Percentiles rank a stretch among this genome's conserved stretches.
These are phyloP conservation scores for Psix sp. DNA, from an alignment of 1,140 invertebrate genomes.

Conservation along the genomic window DNA sequence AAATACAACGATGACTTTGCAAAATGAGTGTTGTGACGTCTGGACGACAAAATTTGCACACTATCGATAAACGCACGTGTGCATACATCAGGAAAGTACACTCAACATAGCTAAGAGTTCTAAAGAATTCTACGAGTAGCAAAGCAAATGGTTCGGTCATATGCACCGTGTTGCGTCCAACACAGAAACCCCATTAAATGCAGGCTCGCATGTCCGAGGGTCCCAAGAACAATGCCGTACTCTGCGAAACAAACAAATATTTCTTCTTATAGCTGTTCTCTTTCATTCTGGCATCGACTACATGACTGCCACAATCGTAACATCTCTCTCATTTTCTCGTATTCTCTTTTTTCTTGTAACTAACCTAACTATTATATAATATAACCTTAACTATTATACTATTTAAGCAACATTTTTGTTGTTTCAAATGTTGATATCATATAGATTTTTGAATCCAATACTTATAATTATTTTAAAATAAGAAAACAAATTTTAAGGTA, in stretches of 20 bases:
- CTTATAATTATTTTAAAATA: constrained; percentile 18
- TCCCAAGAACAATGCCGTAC: constrained; percentile 64
- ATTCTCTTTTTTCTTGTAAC: too few relatives aligned
- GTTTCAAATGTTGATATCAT: too few relatives aligned
- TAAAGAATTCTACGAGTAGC: constrained; percentile 34
- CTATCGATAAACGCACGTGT: constrained; percentile 51
- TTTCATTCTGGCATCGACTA: constrained; percentile 39
- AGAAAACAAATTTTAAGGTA: constrained; percentile 22
- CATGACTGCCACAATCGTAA: constrained; percentile 49
- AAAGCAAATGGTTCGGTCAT: constrained; percentile 39
- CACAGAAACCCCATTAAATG: constrained; percentile 70
- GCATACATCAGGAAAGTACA: constrained; percentile 38
- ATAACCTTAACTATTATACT: too few relatives aligned
- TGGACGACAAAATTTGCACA: constrained; percentile 48
- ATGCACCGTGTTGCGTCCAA: constrained; percentile 60
- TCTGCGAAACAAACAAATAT: constrained; percentile 63
- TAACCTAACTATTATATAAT: too few relatives aligned
- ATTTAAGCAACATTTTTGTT: too few relatives aligned
- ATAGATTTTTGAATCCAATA: too few relatives aligned
- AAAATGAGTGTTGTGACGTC: constrained; percentile 34
- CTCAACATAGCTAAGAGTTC: constrained; percentile 31
- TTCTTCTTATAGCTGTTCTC: constrained; percentile 26
- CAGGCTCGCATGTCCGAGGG: constrained; percentile 57
- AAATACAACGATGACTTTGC: constrained; percentile 13
- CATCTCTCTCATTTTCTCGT: too few relatives aligned